Conservation (phyloP, 1,140 invertebrate genomes). For the Whitmania pigra region DNA sequence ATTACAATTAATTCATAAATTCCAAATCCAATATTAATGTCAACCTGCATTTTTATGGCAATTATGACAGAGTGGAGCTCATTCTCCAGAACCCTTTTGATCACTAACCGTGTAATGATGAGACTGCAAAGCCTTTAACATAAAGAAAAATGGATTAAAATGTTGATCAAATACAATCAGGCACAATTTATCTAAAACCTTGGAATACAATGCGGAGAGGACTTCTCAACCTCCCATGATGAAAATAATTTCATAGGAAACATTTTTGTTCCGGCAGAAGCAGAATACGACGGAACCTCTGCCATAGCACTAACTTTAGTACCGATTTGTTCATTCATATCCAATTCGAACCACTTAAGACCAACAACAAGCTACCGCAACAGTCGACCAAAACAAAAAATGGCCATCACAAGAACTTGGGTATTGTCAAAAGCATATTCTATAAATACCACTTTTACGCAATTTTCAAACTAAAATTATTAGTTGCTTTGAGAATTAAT, state of each 20-base stretch:
- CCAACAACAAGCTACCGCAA: too few relatives aligned
- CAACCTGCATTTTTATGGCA: constrained; percentile 76
- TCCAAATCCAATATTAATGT: constrained; percentile 9
- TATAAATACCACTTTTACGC: too few relatives aligned
- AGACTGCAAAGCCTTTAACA: constrained; percentile 63
- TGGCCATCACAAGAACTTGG: too few relatives aligned
- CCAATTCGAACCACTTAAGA: too few relatives aligned
- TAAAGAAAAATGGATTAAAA: background rate
- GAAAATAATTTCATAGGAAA: constrained; percentile 94
- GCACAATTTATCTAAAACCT: constrained; percentile 41
- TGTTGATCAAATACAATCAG: too few relatives aligned
- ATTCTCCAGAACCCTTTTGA: constrained; percentile 61
- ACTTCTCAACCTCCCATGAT: constrained; percentile 91
- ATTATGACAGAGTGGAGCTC: constrained; percentile 72
- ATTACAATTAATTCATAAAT: background rate
- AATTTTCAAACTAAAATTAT: too few relatives aligned
- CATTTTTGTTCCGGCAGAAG: constrained; percentile 49
- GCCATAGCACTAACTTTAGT: background rate
- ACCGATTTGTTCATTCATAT: too few relatives aligned
- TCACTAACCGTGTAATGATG: constrained; percentile 67
- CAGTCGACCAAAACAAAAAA: too few relatives aligned
- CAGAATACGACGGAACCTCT: background rate
- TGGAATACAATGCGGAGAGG: constrained; percentile 86
- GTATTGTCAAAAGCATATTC: too few relatives aligned
- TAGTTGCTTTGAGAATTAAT: too few relatives aligned